Evolutionary conservation across 2,888 invertebrate genomes (phyloP), one percentile per base, ranked within the genome.

Genomic region (Drosophila helvetica): DNA sequence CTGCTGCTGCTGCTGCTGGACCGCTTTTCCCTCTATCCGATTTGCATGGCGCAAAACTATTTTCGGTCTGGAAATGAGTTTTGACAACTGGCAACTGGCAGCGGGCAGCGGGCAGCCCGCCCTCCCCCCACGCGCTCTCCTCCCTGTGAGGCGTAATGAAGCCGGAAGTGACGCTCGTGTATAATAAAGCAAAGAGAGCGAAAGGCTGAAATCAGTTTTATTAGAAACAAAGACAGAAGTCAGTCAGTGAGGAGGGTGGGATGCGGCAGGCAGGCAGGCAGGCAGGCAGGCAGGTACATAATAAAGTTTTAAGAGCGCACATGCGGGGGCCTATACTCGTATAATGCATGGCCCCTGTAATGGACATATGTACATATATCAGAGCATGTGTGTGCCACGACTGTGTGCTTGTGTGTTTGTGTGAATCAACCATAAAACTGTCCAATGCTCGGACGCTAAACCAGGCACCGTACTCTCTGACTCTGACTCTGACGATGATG

Each of bases 401-500:
- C 8, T 8, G 22, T 22, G 5, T 22, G 22, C n/a, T 22, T 22
- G 22, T 42, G 18, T 22, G 30, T 56, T 48, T 54, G 55, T 57
- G 42, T 51, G 66, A 60, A 43, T 55, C 53, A 59, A 61, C 65
- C 63, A 80, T 68, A 72, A 78, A 86, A 67, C 73, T 79, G 77
- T 79, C 77, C 70, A 75, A 56, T 30, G 66, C 57, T 67, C 51
- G 72, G 72, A 75, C 77, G 38, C 66, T 56, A 55, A 66, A 25
- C 68, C 58, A 59, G 47, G 42, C 69, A 17, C 55, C 12, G 65
- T 7, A 27, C 8, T 8, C 8, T 27, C 47, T 66, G 65, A 66
- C 57, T 63, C 48, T 72, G 69, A 72, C 75, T 43, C 82, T 79
- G 82, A 77, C 75, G 85, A 77, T 84, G 85, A 84, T 81, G 81